Base-by-base conservation (phyloP, 2,113 vertebrate species). In the Brachionichthys hirsutus region DNA sequence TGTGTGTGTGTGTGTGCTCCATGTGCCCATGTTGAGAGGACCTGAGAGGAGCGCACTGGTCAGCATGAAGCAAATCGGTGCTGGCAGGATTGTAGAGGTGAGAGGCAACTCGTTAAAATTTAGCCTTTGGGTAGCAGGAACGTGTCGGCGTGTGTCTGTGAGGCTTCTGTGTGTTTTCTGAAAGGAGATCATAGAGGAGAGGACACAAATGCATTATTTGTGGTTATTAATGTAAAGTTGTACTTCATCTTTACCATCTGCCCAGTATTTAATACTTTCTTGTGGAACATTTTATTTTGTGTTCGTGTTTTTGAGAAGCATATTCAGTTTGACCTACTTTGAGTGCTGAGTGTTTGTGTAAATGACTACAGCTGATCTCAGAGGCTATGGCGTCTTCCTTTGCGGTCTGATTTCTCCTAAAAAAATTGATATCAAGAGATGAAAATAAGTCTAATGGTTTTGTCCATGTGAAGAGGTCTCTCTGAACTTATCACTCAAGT, bases 31-130 rank as follows among this genome's bases (percentile, higher is more conserved):
- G 62, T 49, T 45, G 54, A 59, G 64, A 57, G 50, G 69, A 48
- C 24, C 42, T 57, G 41, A 66, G 55, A 13, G 43, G 60, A 62
- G 76, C 16, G 41, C 72, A 76, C 48, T 19, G 71, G 85, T 74
- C 81, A 76, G 75, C 62, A 43, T 82, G 84, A 86, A 84, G 82
- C 74, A 75, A 79, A 87, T 86, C 38, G 47, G 74, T 78, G 67
- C 74, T 88, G 85, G 77, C 77, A 86, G 76, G 67, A 79, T 70
- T 69, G 57, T 62, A 88, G 87, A 80, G 62, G 64, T 41, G 66
- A 77, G 52, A 77, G 56, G 57, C 65, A 64, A 70, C 76, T 87
- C 36, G 19, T 85, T 81, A 78, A 75, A 80, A 78, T 85, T 70
- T 75, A 74, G 82, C 78, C 84, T 70, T 75, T 73, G 67, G 85